Conservation (phyloP, 2,797 vertebrate species). For the Micromesistius poutassou region DNA sequence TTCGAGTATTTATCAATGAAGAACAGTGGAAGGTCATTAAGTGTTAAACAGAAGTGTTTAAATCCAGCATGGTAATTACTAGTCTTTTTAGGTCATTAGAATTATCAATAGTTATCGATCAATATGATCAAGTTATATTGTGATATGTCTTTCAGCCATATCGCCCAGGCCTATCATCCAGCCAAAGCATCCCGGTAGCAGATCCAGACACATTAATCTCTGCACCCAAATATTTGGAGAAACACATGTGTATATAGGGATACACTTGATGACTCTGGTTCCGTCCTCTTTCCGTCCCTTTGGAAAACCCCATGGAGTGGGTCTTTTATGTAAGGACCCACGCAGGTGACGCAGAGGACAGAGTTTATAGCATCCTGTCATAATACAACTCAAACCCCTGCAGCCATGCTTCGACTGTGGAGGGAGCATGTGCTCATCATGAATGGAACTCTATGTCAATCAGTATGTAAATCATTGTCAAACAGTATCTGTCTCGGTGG, state of each 20-base stretch:
- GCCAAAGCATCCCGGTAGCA: background rate
- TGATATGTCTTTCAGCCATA: too few species aligned
- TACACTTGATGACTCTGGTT: background rate
- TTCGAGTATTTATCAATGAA: too few species aligned
- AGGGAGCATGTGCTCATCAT: background rate
- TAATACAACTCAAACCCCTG: background rate
- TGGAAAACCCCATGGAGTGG: slow-evolving; percentile 25
- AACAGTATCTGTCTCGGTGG: background rate
- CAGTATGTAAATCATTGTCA: background rate
- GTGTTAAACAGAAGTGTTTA: too few species aligned
- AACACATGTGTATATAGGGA: background rate
- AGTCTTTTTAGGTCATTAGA: too few species aligned
- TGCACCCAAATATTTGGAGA: slow-evolving; percentile 35
- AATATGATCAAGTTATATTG: too few species aligned
- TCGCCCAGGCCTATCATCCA: too few species aligned
- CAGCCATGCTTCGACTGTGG: background rate
- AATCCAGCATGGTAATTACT: too few species aligned
- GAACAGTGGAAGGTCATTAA: too few species aligned
- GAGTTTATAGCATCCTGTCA: background rate
- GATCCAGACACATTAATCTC: slow-evolving; percentile 23
- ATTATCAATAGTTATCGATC: too few species aligned
- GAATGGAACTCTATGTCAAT: background rate
- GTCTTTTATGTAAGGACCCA: background rate
- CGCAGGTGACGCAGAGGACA: background rate
- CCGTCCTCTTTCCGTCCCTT: background rate